Percentiles rank a stretch among this genome's conserved stretches.
Evolutionary conservation across 2,113 vertebrate genomes (phyloP).

Genomic region (Baryphthengus martii): DNA sequence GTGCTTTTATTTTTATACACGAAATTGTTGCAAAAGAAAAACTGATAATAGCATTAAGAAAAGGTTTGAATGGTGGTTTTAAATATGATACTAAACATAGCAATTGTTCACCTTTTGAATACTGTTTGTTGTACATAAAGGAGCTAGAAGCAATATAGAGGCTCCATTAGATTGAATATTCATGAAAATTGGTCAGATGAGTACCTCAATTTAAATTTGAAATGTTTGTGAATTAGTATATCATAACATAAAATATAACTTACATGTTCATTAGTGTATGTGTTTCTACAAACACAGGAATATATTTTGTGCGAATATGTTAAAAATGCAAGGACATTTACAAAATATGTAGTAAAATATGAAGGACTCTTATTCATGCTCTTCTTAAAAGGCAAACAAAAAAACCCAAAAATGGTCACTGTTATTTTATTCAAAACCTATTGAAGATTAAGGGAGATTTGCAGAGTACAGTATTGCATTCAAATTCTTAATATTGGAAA

Average conservation of each 20-base stretch:
- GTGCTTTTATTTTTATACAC: conserved; percentile 83
- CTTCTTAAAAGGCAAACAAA: neutral
- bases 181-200: conserved; percentile 59
- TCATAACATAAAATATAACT: neutral
- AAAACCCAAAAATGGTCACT: neutral
- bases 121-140: conserved; percentile 83
- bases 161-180: conserved; percentile 57
- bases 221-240: conserved; percentile 37
- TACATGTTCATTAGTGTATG: neutral
- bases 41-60: conserved; percentile 84
- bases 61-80: conserved; percentile 82
- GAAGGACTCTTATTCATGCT: neutral
- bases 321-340: neutral
- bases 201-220: conserved; percentile 58
- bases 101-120: conserved; percentile 81
- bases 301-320: conserved; percentile 4
- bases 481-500: neutral
- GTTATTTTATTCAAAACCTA: neutral
- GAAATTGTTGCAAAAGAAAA: conserved; percentile 85
- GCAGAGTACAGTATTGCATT: neutral
- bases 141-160: conserved; percentile 74
- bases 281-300: neutral
- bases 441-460: neutral
- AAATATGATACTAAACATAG: conserved; percentile 87
- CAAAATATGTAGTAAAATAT: neutral